Base-by-base conservation (phyloP, 2,888 invertebrate species). In the Saturnia pavonia region DNA sequence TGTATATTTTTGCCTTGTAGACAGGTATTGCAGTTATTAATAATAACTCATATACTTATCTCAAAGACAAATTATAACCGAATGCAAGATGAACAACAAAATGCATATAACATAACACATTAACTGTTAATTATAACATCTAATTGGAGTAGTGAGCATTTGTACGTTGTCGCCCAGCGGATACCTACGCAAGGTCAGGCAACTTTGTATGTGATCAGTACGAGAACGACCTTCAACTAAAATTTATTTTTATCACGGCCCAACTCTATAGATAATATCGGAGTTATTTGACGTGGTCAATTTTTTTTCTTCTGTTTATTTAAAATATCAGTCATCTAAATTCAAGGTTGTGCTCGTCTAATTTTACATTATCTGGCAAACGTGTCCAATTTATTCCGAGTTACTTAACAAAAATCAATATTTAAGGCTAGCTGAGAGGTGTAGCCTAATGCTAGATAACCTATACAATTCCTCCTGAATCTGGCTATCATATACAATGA, bases 191-290 rank as follows among this genome's bases (percentile, higher is more conserved):
- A 81, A 84, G 85, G 84, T 80, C 75, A 77, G 74, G 71, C 77
- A 75, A 80, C 76, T 80, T 76, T 77, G 76, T 75, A 74, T 78
- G 74, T 73, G 73, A 75, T 74, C 79, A 80, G 72, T 75, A 70
- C 70, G 67, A 25, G 42, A 43, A 60, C 72, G 75, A 78, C 82
- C 82, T 83, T 81, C 78, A 70, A 54, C 68, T 68, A 68, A 66
- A 72, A 74, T 76, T 70, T 76, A 80, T 79, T 82, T 78, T 78
- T 82, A 83, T 77, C 73, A 75, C 75, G 75, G 74, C 74, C 69
- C 75, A 73, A 73, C 75, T 72, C 75, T 74, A 74, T 75, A 67
- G 67, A 74, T 72, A 57, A 72, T 74, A 69, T 71, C 67, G 40
- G 34, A 74, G 78, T 74, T 74, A 74, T 73, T 77, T 77, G 72